Evolutionary conservation across 2,797 vertebrate genomes (phyloP).

Genomic region (Onychomys arenicola): DNA sequence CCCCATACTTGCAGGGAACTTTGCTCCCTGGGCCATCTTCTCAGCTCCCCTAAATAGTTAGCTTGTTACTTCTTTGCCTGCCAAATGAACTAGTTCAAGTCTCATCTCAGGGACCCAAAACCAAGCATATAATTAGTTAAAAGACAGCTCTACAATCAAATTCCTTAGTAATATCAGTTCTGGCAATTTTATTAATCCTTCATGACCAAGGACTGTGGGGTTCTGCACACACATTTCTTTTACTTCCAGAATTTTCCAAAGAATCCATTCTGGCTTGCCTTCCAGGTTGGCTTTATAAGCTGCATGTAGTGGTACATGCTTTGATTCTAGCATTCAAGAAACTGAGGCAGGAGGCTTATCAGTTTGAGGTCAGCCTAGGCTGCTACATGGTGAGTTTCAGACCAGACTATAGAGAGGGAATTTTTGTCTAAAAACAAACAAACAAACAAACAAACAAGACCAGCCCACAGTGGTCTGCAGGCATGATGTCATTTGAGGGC

Average conservation of each 20-base stretch:
- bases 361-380: not conserved
- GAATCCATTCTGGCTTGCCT: conserved; percentile 46
- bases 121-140: not conserved
- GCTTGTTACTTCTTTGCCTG: conserved; percentile 16
- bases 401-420: not conserved
- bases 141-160: conserved; percentile 32
- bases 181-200: not conserved
- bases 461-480: not conserved
- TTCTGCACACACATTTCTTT: conserved; percentile 32
- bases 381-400: not conserved
- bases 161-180: conserved; percentile 44
- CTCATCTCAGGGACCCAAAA: not conserved
- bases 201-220: not conserved
- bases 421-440: not conserved
- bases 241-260: conserved; percentile 19
- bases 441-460: not conserved
- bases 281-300: not conserved
- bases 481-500: not conserved
- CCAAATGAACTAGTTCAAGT: conserved; percentile 24
- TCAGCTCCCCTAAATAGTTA: not conserved
- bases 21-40: not conserved
- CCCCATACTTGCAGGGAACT: not conserved
- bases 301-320: not conserved
- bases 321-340: not conserved
- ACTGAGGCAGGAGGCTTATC: not conserved